Conservation (phyloP, 2,888 invertebrate species). For the Morinoia aosen region DNA sequence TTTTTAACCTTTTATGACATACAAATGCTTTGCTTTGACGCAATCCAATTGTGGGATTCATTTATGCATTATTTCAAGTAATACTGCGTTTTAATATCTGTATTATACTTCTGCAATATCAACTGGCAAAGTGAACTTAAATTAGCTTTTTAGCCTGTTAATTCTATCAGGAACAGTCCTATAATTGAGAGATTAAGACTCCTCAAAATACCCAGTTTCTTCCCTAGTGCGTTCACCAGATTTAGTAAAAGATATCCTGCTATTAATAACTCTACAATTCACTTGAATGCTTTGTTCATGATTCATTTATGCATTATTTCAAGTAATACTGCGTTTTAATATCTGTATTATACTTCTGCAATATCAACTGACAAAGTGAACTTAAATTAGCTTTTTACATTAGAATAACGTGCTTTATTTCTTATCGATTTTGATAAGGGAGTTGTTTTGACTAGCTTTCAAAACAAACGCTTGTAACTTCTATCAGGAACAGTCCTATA, state of each 20-base stretch:
- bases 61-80: neutral
- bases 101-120: neutral
- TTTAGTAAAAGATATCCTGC: neutral
- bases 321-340: neutral
- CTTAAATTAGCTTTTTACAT: neutral
- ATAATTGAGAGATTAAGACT: neutral
- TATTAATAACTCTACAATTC: neutral
- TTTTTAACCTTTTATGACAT: neutral
- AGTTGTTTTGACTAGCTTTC: no score
- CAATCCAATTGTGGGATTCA: no score
- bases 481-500: neutral
- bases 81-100: neutral
- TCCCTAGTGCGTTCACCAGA: neutral
- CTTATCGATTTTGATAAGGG: no score
- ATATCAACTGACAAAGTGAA: neutral
- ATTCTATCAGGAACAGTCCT: neutral
- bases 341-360: neutral
- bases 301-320: neutral
- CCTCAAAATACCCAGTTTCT: neutral
- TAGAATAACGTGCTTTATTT: no score
- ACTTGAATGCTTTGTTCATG: neutral
- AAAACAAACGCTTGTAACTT: no score
- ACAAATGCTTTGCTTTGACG: no score
- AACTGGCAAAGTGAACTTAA: neutral
- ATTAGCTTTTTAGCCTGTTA: no score